Evolutionary conservation across 2,888 invertebrate species (phyloP).

Genomic region (Ectropis crepuscularia): DNA sequence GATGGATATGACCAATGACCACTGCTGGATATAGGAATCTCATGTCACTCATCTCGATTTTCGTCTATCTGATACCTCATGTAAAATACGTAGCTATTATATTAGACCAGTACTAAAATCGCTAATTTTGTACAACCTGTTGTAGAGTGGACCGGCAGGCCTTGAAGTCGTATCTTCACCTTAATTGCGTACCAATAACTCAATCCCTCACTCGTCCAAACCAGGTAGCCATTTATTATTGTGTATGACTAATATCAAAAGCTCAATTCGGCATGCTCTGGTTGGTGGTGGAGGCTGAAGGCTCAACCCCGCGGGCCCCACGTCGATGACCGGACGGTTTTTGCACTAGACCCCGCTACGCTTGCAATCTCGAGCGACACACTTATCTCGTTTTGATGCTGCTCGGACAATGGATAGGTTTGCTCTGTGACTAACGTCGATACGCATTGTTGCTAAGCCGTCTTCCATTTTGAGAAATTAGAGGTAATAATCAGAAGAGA

Average conservation of each 20-base stretch:
- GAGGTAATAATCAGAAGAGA: no score
- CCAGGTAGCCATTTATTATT: constrained; percentile 42
- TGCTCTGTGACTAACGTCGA: constrained; percentile 17
- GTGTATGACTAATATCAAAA: constrained; percentile 47
- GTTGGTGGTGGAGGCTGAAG: constrained; percentile 45
- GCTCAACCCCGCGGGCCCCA: constrained; percentile 74
- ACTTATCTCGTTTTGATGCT: constrained; percentile 57
- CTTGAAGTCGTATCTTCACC: constrained; percentile 25
- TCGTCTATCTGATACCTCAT: no score
- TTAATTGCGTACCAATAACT: constrained; percentile 27
- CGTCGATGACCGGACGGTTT: constrained; percentile 76
- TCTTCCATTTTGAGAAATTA: no score
- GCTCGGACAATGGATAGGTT: constrained; percentile 49
- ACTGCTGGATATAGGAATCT: no score
- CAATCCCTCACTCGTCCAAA: constrained; percentile 30
- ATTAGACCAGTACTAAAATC: constrained; percentile 3
- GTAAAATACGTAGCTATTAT: neutral
- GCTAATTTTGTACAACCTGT: constrained; percentile 13
- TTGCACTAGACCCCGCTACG: constrained; percentile 66
- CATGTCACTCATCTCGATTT: no score
- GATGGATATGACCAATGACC: no score
- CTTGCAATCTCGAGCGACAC: constrained; percentile 69
- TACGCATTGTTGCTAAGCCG: neutral
- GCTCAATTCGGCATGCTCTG: constrained; percentile 41
- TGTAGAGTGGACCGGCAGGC: constrained; percentile 12